Evolutionary conservation across 1,140 invertebrate species (phyloP).

Genomic region (Drosophila sp.): DNA sequence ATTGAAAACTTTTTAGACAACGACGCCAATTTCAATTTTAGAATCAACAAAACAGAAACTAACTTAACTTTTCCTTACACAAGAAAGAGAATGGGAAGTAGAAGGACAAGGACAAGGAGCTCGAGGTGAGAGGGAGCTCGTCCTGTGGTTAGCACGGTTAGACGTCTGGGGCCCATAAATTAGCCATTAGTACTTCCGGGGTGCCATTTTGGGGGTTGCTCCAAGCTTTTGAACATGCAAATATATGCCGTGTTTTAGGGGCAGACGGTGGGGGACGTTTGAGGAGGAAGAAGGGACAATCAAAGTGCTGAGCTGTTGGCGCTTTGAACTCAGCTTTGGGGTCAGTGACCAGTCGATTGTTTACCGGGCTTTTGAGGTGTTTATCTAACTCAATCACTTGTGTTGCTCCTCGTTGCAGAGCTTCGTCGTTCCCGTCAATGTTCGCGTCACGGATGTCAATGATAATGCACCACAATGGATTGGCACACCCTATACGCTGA

Average conservation of each 20-base stretch:
- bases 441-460: slow-evolving; percentile 96
- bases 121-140: background rate
- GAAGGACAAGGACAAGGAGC: slow-evolving; percentile 2
- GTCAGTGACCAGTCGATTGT: slow-evolving; percentile 71
- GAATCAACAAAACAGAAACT: slow-evolving; percentile 64
- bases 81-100: slow-evolving; percentile 7
- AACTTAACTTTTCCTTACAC: slow-evolving; percentile 46
- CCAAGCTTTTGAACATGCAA: slow-evolving; percentile 65
- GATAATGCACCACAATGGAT: slow-evolving; percentile 94
- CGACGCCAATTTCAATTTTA: slow-evolving; percentile 79
- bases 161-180: slow-evolving; percentile 66
- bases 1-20: slow-evolving; percentile 78
- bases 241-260: slow-evolving; percentile 72
- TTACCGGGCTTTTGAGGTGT: slow-evolving; percentile 49
- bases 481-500: slow-evolving; percentile 92
- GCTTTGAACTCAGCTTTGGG: slow-evolving; percentile 67
- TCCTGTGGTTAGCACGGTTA: slow-evolving; percentile 58
- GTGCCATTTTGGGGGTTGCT: slow-evolving; percentile 32
- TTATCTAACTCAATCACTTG: slow-evolving; percentile 52
- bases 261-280: background rate
- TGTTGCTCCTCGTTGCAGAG: slow-evolving; percentile 86
- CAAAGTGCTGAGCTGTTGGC: slow-evolving; percentile 44
- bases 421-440: slow-evolving; percentile 94
- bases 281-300: background rate
- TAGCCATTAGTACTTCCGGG: slow-evolving; percentile 80